Evolutionary conservation across 2,113 vertebrate genomes (phyloP).

Genomic region (Cinclus cinclus): DNA sequence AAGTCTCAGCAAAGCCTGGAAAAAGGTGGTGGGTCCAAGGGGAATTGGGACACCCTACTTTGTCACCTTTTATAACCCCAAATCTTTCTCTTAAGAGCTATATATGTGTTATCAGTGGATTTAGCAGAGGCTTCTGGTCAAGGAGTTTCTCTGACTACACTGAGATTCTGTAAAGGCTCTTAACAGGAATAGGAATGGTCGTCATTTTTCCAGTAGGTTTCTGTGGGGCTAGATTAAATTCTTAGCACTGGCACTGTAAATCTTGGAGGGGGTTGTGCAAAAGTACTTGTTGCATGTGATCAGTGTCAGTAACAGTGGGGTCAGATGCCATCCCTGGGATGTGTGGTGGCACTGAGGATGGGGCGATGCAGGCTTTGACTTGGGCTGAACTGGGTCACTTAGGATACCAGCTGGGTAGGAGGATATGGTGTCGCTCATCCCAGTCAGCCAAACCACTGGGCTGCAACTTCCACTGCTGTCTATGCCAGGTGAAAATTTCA

Average conservation of each 20-base stretch:
- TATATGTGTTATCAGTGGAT: neutral
- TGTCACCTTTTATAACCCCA: neutral
- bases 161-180: neutral
- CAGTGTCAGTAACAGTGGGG: neutral
- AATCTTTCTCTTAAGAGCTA: neutral
- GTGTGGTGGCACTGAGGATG: neutral
- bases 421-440: neutral
- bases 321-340: neutral
- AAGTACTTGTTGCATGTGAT: neutral
- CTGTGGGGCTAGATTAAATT: neutral
- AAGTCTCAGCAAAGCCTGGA: neutral
- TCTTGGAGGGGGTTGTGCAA: neutral
- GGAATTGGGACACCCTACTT: neutral
- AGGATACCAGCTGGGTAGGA: neutral
- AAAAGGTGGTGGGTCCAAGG: neutral
- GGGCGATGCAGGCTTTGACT: fast-evolving
- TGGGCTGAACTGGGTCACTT: neutral
- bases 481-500: neutral
- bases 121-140: neutral
- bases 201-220: neutral
- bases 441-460: neutral
- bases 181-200: neutral
- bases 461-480: neutral
- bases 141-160: neutral
- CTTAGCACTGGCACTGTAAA: neutral